Evolutionary conservation across 2,888 invertebrate species (phyloP).

Genomic region (Monopis laevigella): DNA sequence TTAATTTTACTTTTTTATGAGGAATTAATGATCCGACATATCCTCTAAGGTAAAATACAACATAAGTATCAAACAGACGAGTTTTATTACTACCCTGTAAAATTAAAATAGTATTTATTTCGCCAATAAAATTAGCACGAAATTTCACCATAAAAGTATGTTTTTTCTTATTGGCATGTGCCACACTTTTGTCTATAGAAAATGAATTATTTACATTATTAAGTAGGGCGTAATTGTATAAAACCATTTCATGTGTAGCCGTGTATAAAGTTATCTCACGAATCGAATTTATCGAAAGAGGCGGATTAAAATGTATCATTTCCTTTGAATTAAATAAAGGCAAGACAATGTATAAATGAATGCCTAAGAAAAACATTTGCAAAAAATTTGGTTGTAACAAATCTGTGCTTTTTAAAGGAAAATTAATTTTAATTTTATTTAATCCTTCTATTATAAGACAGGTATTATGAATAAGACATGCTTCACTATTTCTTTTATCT

Average conservation of each 20-base stretch:
- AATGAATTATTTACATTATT: conserved; percentile 42
- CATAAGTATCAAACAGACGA: conserved; percentile 52
- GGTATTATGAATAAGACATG: conserved; percentile 63
- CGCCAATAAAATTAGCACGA: conserved; percentile 40
- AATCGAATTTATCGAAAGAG: conserved; percentile 45
- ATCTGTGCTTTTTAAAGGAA: conserved; percentile 57
- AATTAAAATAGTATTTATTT: conserved; percentile 39
- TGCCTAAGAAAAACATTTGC: conserved; percentile 67
- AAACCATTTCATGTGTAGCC: conserved; percentile 42
- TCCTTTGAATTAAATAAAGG: conserved; percentile 60
- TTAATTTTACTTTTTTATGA: conserved; percentile 45
- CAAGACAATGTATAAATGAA: conserved; percentile 62
- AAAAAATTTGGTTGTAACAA: conserved; percentile 63
- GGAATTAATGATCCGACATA: conserved; percentile 37
- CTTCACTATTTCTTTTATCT: conserved; percentile 38
- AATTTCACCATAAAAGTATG: conserved; percentile 44
- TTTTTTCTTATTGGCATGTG: conserved; percentile 43
- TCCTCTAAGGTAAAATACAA: conserved; percentile 42
- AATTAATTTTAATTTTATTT: conserved; percentile 61
- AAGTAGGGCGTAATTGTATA: conserved; percentile 37
- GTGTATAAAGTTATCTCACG: conserved; percentile 47
- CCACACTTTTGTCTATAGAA: conserved; percentile 39
- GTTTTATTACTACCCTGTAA: conserved; percentile 56
- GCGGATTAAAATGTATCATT: conserved; percentile 47
- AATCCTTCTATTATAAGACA: conserved; percentile 63